Base-by-base conservation (phyloP, 2,888 invertebrate species). In the Epiblema foenella region DNA sequence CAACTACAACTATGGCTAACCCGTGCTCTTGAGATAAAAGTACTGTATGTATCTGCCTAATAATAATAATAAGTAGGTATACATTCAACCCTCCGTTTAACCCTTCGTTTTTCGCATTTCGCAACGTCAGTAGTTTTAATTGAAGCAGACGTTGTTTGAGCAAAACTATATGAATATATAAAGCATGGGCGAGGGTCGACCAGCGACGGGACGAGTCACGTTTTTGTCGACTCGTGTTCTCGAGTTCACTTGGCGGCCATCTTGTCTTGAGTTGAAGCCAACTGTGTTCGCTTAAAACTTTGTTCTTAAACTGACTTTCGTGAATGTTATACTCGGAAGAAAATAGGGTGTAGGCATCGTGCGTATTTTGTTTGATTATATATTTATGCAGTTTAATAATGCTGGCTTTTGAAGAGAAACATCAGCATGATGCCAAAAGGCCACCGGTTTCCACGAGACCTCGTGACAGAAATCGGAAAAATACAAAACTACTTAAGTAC, bases 71-170 rank as follows among this genome's bases (percentile, higher is more conserved):
- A 20, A 4, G 7, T 3, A 57, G 9, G 24, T 24, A 24, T 24
- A 42, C 46, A 9, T 46, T 17, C 29, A 51, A 63, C 49, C 29
- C 29, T 17, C 51, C 24, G 0, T 24, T 17, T 29, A 15, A 17
- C 4, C 37, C 51, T 0, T 8, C 9, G 42, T 65, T 68, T 69
- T 33, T 37, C 42, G 17, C 24, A 39, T 64, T 59, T 24, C 20
- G 70, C 70, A 17, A 46, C 17, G 65, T 65, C 59, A 70, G 65
- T 65, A 59, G 65, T 65, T 70, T 65, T 59, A 65, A 70, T 65
- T 70, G 70, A 65, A 59, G 58, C 65, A 54, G 58, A 62, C 59
- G 39, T 37, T 58, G 49, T 69, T 49, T 52, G 42, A 59, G 64
- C 20, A 42, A 59, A 65, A 70, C 59, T 54, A 70, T 60, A n/a